A percentile compares a stretch with the other conserved stretches of the same genome.
phyloP scores from a whole-genome alignment of 2,113 vertebrate species.

The Orientallactaga bullata region DNA sequence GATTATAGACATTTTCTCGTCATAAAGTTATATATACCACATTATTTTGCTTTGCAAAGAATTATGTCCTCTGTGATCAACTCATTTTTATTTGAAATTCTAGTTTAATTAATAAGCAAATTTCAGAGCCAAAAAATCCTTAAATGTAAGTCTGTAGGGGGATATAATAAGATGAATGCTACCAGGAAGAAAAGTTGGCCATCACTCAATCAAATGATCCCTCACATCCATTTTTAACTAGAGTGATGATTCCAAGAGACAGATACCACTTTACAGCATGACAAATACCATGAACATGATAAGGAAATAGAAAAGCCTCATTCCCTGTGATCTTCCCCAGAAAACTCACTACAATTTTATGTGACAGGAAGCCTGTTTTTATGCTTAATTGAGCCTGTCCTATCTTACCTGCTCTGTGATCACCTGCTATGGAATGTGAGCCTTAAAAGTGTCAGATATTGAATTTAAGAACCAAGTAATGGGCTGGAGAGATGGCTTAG shows the following conservation, averaged over 20 bases:
- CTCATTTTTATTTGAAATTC: constrained; percentile 50
- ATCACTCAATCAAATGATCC: constrained; percentile 4
- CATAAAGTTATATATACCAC: constrained; percentile 18
- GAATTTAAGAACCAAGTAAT: constrained; percentile 6
- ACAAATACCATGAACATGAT: neutral
- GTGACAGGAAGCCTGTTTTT: constrained; percentile 24
- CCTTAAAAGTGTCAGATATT: constrained; percentile 18
- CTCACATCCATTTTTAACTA: neutral
- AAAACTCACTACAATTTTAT: constrained; percentile 41
- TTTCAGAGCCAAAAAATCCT: constrained; percentile 35
- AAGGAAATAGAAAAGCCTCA: neutral
- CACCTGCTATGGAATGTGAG: constrained; percentile 9
- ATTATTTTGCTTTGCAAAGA: constrained; percentile 25
- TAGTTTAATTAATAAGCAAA: constrained; percentile 44
- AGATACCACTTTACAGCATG: constrained; percentile 28
- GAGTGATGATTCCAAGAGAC: constrained; percentile 3
- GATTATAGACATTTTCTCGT: constrained; percentile 9
- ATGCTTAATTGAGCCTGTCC: neutral
- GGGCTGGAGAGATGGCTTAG: too few relatives aligned
- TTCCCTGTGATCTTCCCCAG: constrained; percentile 32
- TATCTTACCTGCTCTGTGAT: constrained; percentile 5
- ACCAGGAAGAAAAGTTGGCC: neutral
- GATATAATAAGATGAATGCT: constrained; percentile 47
- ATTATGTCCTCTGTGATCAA: constrained; percentile 22
- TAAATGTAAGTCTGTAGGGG: neutral